Base-by-base conservation (phyloP, 1,140 invertebrate species). In the Atta colombica region DNA sequence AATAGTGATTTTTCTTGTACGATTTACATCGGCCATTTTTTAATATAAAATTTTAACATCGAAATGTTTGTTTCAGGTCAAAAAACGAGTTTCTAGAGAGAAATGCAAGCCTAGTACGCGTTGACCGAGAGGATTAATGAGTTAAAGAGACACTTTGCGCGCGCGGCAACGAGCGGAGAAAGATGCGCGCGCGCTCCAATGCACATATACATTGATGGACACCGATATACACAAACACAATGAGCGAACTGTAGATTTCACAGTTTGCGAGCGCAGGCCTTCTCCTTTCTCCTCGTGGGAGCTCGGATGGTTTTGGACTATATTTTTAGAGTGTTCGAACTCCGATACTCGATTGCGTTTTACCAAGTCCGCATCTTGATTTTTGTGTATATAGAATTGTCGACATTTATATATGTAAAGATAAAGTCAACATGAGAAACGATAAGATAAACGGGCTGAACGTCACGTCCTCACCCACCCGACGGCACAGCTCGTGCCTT, bases 271-370 rank as follows among this genome's bases (percentile, higher is more conserved):
- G 58, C 77, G 53, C 68, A 45, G 66, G 58, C 53, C 77, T 87
- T n/a, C 77, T 87, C 85, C 75, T 77, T 86, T 90, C 87, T 90
- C 89, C 78, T 71, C 77, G 66, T 74, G 28, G 39, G 55, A 75
- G 58, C 39, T 12, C 18, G 3, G 3, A 25, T 16, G 16, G 21
- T 21, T 39, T 58, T 35, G 21, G 18, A 31, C 25, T 58, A 39
- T 45, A 61, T 39, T 84, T 84, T 49, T 75, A 6, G 55, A 18
- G 49, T 61, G 7, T 6, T 35, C 18, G 0, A 31, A n/a, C 14
- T 2, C 18, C 51, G 12, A 45, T 45, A 45, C 49, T 51, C 14
- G 14, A 7, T 4, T 5, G 31, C 14, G 31, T 31, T 45, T 69
- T 25, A n/a, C 8, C 16, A 18, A 5, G 1, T 45, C 4, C 55